Conservation (phyloP, 2,888 invertebrate genomes). For the Glyphotaelius pellucidus region DNA sequence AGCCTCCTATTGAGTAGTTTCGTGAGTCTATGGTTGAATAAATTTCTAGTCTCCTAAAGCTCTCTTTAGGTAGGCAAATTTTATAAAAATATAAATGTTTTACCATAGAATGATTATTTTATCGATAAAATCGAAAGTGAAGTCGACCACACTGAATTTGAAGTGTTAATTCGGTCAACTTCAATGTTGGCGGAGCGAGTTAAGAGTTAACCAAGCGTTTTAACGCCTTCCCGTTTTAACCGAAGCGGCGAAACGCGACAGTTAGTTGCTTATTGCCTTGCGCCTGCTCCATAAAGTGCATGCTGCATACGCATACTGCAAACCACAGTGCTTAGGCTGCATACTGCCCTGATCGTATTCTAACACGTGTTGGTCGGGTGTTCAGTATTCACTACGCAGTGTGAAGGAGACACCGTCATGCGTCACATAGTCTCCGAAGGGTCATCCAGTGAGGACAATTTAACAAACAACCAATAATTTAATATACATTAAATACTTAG, state of each 20-base stretch:
- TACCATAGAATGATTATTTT: too few species aligned
- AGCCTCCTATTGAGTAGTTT: too few species aligned
- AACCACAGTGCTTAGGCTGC: background rate
- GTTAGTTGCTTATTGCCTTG: background rate
- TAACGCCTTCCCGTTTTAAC: conserved; percentile 45
- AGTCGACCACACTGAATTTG: background rate
- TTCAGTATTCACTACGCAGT: too few species aligned
- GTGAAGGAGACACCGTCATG: background rate
- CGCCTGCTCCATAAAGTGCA: background rate
- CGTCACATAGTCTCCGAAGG: background rate
- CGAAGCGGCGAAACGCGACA: conserved; percentile 24
- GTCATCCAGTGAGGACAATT: background rate
- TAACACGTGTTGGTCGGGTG: background rate
- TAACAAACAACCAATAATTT: background rate
- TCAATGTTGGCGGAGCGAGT: conserved; percentile 18
- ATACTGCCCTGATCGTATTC: background rate
- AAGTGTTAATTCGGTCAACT: conserved; percentile 43
- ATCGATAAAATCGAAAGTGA: background rate
- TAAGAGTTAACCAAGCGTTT: conserved; percentile 41
- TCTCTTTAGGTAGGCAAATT: too few species aligned
- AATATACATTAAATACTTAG: too few species aligned
- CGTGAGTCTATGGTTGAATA: too few species aligned
- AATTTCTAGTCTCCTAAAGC: too few species aligned
- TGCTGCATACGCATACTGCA: too few species aligned
- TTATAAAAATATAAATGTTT: too few species aligned